Evolutionary conservation across 1,140 invertebrate species (phyloP).

Genomic region (Megalonaias nervosa): DNA sequence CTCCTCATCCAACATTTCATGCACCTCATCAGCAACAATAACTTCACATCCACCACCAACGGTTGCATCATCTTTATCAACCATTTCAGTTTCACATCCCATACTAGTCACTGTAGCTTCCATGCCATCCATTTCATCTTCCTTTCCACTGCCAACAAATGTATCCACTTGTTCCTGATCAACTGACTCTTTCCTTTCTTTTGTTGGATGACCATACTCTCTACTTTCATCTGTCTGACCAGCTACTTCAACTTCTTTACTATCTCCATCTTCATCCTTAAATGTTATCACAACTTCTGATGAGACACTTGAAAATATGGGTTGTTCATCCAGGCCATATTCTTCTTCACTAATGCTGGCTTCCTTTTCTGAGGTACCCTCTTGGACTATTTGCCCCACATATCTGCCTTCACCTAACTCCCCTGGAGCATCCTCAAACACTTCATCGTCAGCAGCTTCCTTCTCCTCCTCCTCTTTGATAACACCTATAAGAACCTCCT

Average conservation of each 20-base stretch:
- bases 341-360: not conserved
- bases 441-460: not conserved
- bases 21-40: not conserved
- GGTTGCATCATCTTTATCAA: not conserved
- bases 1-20: not conserved
- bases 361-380: not conserved
- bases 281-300: not conserved
- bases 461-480: not conserved
- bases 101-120: not conserved
- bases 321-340: not conserved
- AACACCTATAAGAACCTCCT: constrained; percentile 2
- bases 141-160: not conserved
- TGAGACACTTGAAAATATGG: too few relatives aligned
- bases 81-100: not conserved
- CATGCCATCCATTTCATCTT: not conserved
- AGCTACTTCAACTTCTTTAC: not conserved
- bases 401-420: not conserved
- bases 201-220: not conserved
- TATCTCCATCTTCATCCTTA: not conserved
- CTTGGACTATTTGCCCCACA: not conserved
- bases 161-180: not conserved
- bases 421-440: not conserved
- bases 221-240: not conserved
- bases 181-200: not conserved
- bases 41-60: not conserved